phyloP scores from a whole-genome alignment of 2,113 vertebrate species.

The Heliornis fulica region DNA sequence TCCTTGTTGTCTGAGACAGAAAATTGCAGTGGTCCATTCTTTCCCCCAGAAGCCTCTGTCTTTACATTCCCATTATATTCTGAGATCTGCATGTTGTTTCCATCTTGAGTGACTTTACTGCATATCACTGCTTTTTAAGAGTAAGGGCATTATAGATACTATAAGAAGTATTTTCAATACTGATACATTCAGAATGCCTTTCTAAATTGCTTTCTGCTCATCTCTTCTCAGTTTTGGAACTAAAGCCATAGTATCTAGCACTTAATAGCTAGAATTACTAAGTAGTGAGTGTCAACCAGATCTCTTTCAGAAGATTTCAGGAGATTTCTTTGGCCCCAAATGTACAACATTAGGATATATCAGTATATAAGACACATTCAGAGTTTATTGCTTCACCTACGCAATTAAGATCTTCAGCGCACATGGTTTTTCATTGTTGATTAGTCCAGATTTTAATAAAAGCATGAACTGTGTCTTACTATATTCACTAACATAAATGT shows the following conservation, averaged over 20 bases:
- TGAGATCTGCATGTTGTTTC: background rate
- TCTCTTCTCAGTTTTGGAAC: background rate
- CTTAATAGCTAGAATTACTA: background rate
- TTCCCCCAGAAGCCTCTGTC: background rate
- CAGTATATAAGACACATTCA: background rate
- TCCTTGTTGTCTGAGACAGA: background rate
- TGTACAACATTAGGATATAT: background rate
- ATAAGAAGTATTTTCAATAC: background rate
- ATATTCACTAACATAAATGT: background rate
- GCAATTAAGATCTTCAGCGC: background rate
- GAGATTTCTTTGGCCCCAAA: background rate
- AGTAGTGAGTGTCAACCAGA: background rate
- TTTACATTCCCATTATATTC: background rate
- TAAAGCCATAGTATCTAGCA: background rate
- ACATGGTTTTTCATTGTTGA: slow-evolving; percentile 69
- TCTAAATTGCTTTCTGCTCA: background rate
- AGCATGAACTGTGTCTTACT: background rate
- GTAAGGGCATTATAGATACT: background rate
- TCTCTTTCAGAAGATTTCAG: background rate
- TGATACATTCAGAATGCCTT: background rate
- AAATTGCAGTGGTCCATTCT: background rate
- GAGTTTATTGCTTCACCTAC: background rate
- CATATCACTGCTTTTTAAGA: background rate
- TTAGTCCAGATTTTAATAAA: slow-evolving; percentile 18
- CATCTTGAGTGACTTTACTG: background rate